Evolutionary conservation across 2,888 invertebrate species (phyloP), one percentile per base, ranked within the genome.

Genomic region (Diogma glabrata): DNA sequence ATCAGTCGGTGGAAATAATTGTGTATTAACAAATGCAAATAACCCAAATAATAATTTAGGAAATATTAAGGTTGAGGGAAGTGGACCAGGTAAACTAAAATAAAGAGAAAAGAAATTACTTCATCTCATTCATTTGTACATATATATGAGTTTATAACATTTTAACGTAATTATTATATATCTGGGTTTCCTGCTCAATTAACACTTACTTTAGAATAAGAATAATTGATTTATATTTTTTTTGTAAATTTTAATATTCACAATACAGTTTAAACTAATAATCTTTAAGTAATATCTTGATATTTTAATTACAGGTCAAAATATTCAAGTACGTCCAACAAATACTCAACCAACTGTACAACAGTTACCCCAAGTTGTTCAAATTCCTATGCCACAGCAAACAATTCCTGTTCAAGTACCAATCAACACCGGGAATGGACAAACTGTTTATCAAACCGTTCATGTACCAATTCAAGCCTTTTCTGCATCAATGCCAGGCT

Each of bases 391-490:
- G 47, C 57, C 63, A 54, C 20, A 22, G 43, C 84, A 83, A 62
- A 83, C 88, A 53, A 88, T 92, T 49, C 90, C 91, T 0, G 88
- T 94, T 4, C 94, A 94, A 68, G 88, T 93, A 54, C 92, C 92
- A 2, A 88, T 92, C 56, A 81, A 83, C 47, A 81, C 86, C 51
- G 76, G 82, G 28, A 87, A 86, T 67, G 95, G 95, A 0, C 94
- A 95, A 70, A 94, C 95, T 0, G 84, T 95, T 53, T 88, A 92
- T 69, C 95, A 96, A 67, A 94, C 95, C 0, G 85, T 96, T 1
- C 94, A 95, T 66, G 83, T 96, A 60, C 95, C 95, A 0, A 76
- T 94, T 16, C 93, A 93, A 67, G 79, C 90, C 40, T 71, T 84
- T 36, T 79, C 83, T 17, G 73, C 78, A 56, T 54, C 58, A 49